Base-by-base conservation (phyloP, 2,113 vertebrate species). In the Fukomys damarensis region DNA sequence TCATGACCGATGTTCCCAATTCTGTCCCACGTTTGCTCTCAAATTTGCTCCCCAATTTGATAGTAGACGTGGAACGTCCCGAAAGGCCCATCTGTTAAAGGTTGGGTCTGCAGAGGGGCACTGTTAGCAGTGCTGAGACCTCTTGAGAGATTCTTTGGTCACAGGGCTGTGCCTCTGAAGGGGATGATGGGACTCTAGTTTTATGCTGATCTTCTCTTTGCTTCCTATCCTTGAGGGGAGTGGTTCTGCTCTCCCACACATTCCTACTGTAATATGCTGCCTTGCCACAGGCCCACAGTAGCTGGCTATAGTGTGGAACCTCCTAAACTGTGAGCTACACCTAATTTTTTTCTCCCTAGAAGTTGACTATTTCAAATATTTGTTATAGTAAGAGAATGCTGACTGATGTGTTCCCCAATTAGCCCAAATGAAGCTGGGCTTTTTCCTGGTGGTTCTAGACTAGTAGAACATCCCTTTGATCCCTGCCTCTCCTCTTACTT, bases 391-490 rank as follows among this genome's bases (percentile, higher is more conserved):
- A 43, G 16, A 16, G 35, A 68, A 81, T 70, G 28, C 41, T 52
- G 30, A 5, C 41, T 38, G 17, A 81, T 26, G 19, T 7, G 11
- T 56, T 72, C 43, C 28, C 3, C 2, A 19, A 16, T 74, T 28
- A 54, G 61, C 7, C 68, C 52, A 16, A 0, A 0, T 38, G 32
- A 79, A 89, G 28, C 0, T 52, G 22, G 20, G 38, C 77, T 91
- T 87, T 52, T 41, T 93, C 88, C 26, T 24, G 56, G 65, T 17
- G 17, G 28, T 22, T 61, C 63, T 54, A 54, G n/a, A 54, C 80
- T n/a, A 1, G 13, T 2, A 0, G 35, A 30, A 20, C 3, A 9
- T 22, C 26, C 11, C 52, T 72, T 46, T n/a, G 12, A 0, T 38
- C 7, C 22, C 56, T 59, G 41, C 52, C 43, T 94, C 80, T 43